These are phyloP conservation scores for Pollachius pollachius DNA, from an alignment of 2,113 vertebrate species.

Conservation along the genomic window DNA sequence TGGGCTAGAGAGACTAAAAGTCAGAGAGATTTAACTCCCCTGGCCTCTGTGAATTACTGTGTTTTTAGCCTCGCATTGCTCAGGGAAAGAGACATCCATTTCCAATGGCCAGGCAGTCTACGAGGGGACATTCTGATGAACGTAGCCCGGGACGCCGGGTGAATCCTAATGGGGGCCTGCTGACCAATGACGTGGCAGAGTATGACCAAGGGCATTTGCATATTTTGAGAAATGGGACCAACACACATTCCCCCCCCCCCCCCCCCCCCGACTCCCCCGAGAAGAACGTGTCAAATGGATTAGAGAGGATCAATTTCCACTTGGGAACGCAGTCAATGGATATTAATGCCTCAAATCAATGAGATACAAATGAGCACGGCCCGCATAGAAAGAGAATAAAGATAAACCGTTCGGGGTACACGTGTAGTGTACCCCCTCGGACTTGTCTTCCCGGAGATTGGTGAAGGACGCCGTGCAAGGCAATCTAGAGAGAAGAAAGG, in stretches of 20 bases:
- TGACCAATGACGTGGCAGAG: conserved; percentile 42
- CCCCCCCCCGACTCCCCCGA: too few species aligned
- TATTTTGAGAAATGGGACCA: neutral
- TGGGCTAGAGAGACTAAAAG: conserved; percentile 25
- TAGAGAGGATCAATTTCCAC: too few species aligned
- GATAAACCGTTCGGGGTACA: too few species aligned
- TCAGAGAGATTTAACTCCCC: conserved; percentile 47
- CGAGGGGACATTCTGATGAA: conserved; percentile 60
- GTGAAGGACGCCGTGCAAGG: too few species aligned
- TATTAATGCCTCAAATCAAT: too few species aligned
- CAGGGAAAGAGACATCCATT: conserved; percentile 54
- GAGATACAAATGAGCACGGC: too few species aligned
- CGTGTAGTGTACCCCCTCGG: too few species aligned
- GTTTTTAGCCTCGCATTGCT: conserved; percentile 59
- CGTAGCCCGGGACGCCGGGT: conserved; percentile 31
- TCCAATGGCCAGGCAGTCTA: conserved; percentile 47
- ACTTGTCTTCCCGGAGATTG: too few species aligned
- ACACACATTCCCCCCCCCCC: neutral
- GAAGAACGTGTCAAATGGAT: too few species aligned
- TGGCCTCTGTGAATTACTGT: conserved; percentile 51
- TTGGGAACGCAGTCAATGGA: too few species aligned
- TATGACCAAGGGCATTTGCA: neutral
- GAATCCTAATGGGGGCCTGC: conserved; percentile 49
- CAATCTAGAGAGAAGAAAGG: too few species aligned
- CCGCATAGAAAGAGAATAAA: too few species aligned